phyloP scores from a whole-genome alignment of 1,140 invertebrate species.

The Cydia amplana region DNA sequence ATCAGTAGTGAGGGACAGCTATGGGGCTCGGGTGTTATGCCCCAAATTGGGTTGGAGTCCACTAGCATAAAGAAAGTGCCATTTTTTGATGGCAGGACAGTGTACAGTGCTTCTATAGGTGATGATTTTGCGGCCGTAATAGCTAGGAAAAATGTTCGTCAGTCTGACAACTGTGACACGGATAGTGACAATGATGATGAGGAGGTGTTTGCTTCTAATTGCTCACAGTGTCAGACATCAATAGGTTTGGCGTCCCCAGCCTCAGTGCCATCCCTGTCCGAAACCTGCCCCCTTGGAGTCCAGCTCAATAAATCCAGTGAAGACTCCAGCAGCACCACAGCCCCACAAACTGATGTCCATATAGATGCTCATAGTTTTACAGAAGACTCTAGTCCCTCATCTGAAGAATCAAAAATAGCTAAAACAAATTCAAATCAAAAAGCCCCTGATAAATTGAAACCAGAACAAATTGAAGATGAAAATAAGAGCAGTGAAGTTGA shows the following conservation, averaged over 20 bases:
- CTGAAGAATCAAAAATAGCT: slow-evolving; percentile 76
- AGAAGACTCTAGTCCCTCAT: slow-evolving; percentile 79
- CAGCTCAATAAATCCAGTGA: slow-evolving; percentile 79
- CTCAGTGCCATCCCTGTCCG: slow-evolving; percentile 76
- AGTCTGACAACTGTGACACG: slow-evolving; percentile 79
- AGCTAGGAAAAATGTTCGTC: slow-evolving; percentile 81
- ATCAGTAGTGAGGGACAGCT: slow-evolving; percentile 85
- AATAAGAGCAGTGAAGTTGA: slow-evolving; percentile 58
- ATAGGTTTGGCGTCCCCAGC: slow-evolving; percentile 77
- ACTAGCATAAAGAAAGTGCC: slow-evolving; percentile 82
- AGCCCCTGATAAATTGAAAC: slow-evolving; percentile 48
- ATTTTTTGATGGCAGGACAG: slow-evolving; percentile 84
- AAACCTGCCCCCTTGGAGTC: slow-evolving; percentile 76
- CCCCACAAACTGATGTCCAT: slow-evolving; percentile 73
- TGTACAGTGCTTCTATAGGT: slow-evolving; percentile 83
- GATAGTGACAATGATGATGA: slow-evolving; percentile 83
- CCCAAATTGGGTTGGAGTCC: slow-evolving; percentile 83
- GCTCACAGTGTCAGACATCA: slow-evolving; percentile 82
- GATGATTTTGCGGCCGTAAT: slow-evolving; percentile 85
- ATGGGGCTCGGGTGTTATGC: slow-evolving; percentile 87
- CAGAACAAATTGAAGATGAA: slow-evolving; percentile 46
- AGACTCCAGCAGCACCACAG: slow-evolving; percentile 77
- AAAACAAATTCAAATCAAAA: slow-evolving; percentile 56
- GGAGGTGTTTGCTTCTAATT: slow-evolving; percentile 83
- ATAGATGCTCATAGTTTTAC: slow-evolving; percentile 78